Percentiles rank a stretch among this genome's conserved stretches.
Conservation (phyloP, 2,888 invertebrate genomes). For the Pelosia muscerda region DNA sequence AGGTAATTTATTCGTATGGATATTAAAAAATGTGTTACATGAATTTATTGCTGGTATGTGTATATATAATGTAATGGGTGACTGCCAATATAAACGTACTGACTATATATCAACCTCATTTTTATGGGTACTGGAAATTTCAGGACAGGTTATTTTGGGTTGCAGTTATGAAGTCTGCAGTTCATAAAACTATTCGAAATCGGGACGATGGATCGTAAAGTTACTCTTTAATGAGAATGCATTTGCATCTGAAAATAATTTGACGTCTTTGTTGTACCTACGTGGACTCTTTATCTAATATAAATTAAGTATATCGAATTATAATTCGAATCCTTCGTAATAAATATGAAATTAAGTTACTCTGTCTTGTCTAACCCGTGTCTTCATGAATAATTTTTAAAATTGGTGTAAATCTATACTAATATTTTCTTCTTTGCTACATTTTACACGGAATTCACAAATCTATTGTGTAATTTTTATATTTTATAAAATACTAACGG, state of each 20-base stretch:
- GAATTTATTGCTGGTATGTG: slow-evolving; percentile 48
- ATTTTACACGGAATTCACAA: no score
- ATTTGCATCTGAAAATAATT: slow-evolving; percentile 13
- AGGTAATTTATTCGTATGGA: slow-evolving; percentile 41
- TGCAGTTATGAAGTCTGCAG: slow-evolving; percentile 71
- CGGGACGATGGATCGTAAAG: slow-evolving; percentile 51
- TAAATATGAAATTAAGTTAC: no score
- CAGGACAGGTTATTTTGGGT: slow-evolving; percentile 70
- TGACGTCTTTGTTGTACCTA: slow-evolving; percentile 9
- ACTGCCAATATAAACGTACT: slow-evolving; percentile 72
- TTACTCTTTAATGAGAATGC: slow-evolving; percentile 23
- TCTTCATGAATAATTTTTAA: no score
- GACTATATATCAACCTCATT: slow-evolving; percentile 75
- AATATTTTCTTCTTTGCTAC: no score
- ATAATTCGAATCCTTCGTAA: background rate
- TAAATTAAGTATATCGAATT: background rate
- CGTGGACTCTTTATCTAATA: background rate
- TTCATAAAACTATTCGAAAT: slow-evolving; percentile 70
- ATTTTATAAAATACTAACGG: no score
- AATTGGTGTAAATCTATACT: no score
- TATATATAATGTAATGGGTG: slow-evolving; percentile 61
- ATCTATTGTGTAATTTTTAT: no score
- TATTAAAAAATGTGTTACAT: slow-evolving; percentile 49
- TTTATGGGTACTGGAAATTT: slow-evolving; percentile 74
- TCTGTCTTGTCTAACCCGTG: no score